Conservation (phyloP, 2,888 invertebrate species). For the Oasisia sp. region DNA sequence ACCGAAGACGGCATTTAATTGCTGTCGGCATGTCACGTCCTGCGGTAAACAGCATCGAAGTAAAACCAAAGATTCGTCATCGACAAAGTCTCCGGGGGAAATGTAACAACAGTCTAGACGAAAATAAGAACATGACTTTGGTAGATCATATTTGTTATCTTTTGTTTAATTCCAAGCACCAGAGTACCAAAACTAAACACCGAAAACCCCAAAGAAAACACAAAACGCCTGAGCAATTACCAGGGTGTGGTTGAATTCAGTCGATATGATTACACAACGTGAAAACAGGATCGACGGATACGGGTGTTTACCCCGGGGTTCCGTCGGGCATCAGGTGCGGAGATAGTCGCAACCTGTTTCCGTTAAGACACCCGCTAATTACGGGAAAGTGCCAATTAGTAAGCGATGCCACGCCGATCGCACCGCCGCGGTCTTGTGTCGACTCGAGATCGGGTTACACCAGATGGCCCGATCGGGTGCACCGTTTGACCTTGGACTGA, state of each 20-base stretch:
- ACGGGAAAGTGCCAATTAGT: conserved; percentile 9
- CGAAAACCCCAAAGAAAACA: not conserved
- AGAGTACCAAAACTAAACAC: not conserved
- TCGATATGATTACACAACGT: not conserved
- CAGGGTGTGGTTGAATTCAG: not conserved
- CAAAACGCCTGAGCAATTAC: not conserved
- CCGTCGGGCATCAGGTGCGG: not conserved
- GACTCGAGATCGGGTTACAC: not conserved
- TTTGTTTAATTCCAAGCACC: not conserved
- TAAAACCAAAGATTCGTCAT: not conserved
- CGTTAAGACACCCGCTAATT: not conserved
- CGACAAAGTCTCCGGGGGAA: not conserved
- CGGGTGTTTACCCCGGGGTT: not conserved
- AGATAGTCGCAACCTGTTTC: not conserved
- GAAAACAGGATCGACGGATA: not conserved
- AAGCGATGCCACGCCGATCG: not conserved
- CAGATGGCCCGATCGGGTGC: not conserved
- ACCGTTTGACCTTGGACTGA: not conserved
- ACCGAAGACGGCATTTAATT: not conserved
- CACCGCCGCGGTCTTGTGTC: not conserved
- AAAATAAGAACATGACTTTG: not conserved
- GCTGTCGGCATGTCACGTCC: not conserved
- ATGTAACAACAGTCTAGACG: not conserved
- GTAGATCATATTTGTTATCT: not conserved
- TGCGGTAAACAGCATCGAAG: not conserved